Percentiles rank a stretch among this genome's conserved stretches.
These are phyloP conservation scores for Genyomyrus donnyi DNA, from an alignment of 2,113 vertebrate genomes.

Conservation along the genomic window DNA sequence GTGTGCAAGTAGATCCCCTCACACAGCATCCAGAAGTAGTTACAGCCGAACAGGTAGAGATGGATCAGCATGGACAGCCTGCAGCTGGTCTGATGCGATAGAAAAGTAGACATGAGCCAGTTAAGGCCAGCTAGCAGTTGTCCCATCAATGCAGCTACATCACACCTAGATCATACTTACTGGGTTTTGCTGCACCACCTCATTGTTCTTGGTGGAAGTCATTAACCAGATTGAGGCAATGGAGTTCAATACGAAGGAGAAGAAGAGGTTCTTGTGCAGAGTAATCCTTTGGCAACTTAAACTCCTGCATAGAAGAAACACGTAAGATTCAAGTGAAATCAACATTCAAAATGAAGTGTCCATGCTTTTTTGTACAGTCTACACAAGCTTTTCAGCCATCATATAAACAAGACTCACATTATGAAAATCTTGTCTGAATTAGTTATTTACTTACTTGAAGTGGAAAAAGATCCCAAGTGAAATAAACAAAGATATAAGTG, in stretches of 20 bases:
- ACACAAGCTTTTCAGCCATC: not conserved
- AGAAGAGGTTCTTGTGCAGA: constrained; percentile 96
- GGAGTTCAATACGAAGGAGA: constrained; percentile 92
- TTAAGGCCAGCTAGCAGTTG: not conserved
- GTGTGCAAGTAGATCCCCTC: constrained; percentile 97
- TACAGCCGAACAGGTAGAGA: constrained; percentile 88
- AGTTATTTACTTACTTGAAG: constrained; percentile 80
- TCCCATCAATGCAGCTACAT: not conserved
- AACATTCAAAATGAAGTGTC: not conserved
- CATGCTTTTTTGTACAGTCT: not conserved
- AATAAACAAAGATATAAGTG: constrained; percentile 80
- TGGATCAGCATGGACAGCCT: constrained; percentile 90
- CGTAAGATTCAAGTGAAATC: not conserved
- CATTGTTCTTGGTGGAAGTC: constrained; percentile 83
- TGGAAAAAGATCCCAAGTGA: constrained; percentile 95
- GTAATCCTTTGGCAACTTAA: constrained; percentile 97
- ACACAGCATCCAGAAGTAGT: constrained; percentile 99
- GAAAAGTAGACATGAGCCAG: not conserved
- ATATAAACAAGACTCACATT: not conserved
- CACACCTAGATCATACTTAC: constrained; percentile 61
- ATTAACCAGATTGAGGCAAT: constrained; percentile 84
- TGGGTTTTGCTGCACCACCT: constrained; percentile 80
- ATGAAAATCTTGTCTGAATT: not conserved
- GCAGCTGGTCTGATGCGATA: constrained; percentile 71
- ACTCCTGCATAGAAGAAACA: constrained; percentile 66